Conservation (phyloP, 2,888 invertebrate species). For the Urechis unicinctus region DNA sequence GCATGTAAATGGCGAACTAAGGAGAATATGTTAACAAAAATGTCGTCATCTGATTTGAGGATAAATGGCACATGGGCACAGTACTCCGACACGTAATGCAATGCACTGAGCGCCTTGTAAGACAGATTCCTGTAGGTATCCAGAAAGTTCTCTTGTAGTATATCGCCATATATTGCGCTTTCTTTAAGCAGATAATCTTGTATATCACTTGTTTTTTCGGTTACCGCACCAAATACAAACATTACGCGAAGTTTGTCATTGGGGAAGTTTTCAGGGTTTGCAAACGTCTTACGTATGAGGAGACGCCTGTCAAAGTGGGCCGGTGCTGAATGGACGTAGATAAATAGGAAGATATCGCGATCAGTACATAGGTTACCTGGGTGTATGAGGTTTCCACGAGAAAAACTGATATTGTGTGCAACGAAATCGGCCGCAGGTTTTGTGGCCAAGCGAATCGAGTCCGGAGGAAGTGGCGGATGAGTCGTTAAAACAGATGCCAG, state of each 20-base stretch:
- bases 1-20: slow-evolving; percentile 16
- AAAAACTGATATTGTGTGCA: no score
- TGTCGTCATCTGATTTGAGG: slow-evolving; percentile 52
- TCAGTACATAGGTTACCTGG: slow-evolving; percentile 1
- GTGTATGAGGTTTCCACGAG: no score
- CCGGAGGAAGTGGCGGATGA: no score
- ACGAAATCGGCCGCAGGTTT: no score
- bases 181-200: slow-evolving; percentile 33
- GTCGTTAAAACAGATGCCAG: no score
- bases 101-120: slow-evolving; percentile 49
- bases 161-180: slow-evolving; percentile 33
- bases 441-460: no score
- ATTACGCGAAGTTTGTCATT: slow-evolving; percentile 29
- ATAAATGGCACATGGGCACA: slow-evolving; percentile 44
- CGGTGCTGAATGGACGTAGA: slow-evolving; percentile 43
- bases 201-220: slow-evolving; percentile 17
- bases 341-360: slow-evolving; percentile 24
- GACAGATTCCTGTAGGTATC: slow-evolving; percentile 52
- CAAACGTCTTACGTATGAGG: slow-evolving; percentile 43
- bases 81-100: slow-evolving; percentile 45
- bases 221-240: slow-evolving; percentile 35
- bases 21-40: slow-evolving; percentile 53
- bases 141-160: slow-evolving; percentile 43
- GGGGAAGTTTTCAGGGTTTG: slow-evolving; percentile 24
- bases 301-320: slow-evolving; percentile 38